Conservation (phyloP, 2,113 vertebrate genomes). For the Aegotheles bennettii region DNA sequence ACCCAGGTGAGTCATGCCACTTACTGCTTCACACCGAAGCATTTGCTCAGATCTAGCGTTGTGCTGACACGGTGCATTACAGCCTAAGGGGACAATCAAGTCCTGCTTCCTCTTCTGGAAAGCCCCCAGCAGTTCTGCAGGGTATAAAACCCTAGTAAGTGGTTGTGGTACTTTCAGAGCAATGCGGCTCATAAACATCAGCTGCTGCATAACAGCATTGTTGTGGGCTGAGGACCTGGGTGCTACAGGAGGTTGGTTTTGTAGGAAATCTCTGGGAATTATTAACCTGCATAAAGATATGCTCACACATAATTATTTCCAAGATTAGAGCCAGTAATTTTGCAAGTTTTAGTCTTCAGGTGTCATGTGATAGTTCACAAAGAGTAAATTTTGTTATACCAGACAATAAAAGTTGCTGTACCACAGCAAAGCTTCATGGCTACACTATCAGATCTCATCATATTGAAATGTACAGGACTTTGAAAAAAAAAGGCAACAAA, state of each 20-base stretch:
- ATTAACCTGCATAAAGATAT: neutral
- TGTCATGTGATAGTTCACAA: neutral
- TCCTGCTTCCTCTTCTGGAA: neutral
- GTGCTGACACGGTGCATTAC: rapidly evolving
- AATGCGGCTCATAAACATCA: neutral
- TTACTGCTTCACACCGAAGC: rapidly evolving
- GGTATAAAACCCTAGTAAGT: neutral
- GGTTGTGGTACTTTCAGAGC: neutral
- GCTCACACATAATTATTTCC: neutral
- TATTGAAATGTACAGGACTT: neutral
- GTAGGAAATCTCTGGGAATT: neutral
- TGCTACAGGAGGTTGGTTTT: neutral
- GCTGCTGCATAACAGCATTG: neutral
- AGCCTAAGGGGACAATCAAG: neutral
- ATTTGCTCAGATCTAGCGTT: neutral
- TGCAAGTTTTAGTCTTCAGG: neutral
- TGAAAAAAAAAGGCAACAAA: neutral
- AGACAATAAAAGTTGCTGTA: neutral
- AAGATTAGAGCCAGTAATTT: neutral
- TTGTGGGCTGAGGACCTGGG: neutral
- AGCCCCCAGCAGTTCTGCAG: neutral
- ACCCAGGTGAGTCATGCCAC: neutral
- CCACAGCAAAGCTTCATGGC: neutral
- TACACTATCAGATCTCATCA: neutral
- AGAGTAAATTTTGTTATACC: neutral